Conservation (phyloP, 2,113 vertebrate species). For the Scophthalmus maximus region DNA sequence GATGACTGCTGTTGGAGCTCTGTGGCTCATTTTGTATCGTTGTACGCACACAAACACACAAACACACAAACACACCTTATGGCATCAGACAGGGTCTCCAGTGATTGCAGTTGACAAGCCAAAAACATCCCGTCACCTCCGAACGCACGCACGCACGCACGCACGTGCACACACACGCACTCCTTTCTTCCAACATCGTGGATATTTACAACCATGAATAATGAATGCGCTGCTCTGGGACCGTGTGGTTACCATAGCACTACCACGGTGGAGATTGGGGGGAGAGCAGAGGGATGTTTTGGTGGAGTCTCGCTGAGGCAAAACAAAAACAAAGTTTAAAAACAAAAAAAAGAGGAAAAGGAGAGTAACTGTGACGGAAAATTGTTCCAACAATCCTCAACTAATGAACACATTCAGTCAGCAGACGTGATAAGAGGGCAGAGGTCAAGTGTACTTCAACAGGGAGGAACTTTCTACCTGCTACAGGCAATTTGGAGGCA, state of each 20-base stretch:
- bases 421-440: too few relatives aligned
- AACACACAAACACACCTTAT: neutral
- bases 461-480: too few relatives aligned
- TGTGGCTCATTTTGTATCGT: conserved; percentile 35
- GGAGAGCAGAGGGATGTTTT: conserved; percentile 36
- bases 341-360: conserved; percentile 2
- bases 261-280: conserved; percentile 49
- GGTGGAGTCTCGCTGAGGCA: neutral
- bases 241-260: conserved; percentile 52
- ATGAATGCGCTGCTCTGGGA: conserved; percentile 58
- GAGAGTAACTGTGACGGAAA: too few relatives aligned
- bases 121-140: conserved; percentile 33
- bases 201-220: conserved; percentile 69
- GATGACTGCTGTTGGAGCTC: conserved; percentile 23
- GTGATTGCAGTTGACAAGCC: conserved; percentile 48
- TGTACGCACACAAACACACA: conserved; percentile 3
- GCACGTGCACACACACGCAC: neutral
- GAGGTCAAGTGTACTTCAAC: too few relatives aligned
- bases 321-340: conserved; percentile 1
- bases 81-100: conserved; percentile 22
- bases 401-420: too few relatives aligned
- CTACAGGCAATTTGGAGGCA: too few relatives aligned
- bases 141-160: conserved; percentile 11
- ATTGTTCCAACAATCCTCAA: too few relatives aligned
- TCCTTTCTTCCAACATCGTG: conserved; percentile 37